These are phyloP conservation scores for Harpagoxenus sublaevis DNA, from an alignment of 2,888 invertebrate genomes.

Conservation along the genomic window DNA sequence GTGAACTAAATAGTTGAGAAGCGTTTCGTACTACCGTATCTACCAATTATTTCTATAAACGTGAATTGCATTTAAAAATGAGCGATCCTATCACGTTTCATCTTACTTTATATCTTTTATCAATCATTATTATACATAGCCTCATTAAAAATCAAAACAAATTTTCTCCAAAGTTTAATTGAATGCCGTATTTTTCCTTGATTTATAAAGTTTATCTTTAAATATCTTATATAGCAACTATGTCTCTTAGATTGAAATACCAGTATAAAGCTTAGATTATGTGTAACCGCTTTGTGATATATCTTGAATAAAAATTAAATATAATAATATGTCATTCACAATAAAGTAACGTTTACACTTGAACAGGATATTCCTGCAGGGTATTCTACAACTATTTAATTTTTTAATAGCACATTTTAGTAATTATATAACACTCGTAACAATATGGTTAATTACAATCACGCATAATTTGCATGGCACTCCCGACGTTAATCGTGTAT, in stretches of 20 bases:
- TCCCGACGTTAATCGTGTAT: neutral
- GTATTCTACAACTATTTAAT: neutral
- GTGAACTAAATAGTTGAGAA: slow-evolving; percentile 1
- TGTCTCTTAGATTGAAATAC: neutral
- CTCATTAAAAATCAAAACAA: neutral
- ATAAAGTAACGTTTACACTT: neutral
- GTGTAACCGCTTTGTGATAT: neutral
- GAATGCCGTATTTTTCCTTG: neutral
- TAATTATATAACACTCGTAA: neutral
- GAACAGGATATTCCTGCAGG: neutral
- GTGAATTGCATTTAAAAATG: neutral
- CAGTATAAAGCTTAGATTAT: neutral
- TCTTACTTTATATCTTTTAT: neutral
- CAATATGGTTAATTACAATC: neutral
- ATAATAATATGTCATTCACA: neutral
- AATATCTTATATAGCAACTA: neutral
- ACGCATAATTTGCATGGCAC: neutral
- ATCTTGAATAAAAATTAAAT: neutral
- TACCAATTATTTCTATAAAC: neutral
- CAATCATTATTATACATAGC: neutral
- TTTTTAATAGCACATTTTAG: neutral
- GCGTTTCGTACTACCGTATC: neutral
- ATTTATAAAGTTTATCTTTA: neutral
- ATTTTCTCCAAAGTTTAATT: slow-evolving; percentile 17
- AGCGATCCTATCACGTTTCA: neutral